Evolutionary conservation across 2,888 invertebrate genomes (phyloP), one percentile per base, ranked within the genome.

Genomic region (Allygus modestus): DNA sequence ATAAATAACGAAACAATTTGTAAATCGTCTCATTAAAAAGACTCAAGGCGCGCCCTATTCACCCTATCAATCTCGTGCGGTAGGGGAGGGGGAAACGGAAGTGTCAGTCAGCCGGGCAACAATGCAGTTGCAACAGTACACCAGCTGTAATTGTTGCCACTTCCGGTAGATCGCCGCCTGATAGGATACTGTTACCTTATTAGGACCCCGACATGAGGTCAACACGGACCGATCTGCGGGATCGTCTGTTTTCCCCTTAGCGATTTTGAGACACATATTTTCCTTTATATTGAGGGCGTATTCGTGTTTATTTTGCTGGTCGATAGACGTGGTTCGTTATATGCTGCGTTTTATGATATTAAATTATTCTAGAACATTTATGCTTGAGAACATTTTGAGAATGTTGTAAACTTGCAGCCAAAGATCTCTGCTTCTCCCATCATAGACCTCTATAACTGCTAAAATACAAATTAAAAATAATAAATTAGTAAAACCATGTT

Each of bases 111-210:
- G 58, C 58, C 23, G 58, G 23, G 58, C 33, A 69, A 69, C 69
- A 69, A 69, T 69, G 69, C 69, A 33, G 69, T 31, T 69, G 69
- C 33, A 69, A 69, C 69, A 69, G 69, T 69, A 69, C 33, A 69
- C 69, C 69, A 69, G 69, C 12, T 69, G 31, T 69, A 69, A 69
- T 69, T 69, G 69, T 69, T 69, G 69, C 69, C 69, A 69, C 69
- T 69, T 69, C 69, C 69, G 31, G 69, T 69, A 69, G 69, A 69
- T 69, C 23, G 58, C 23, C 20, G 69, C n/a, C 9, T 26, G 69
- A 69, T 69, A 69, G 69, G 69, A n/a, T 69, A 5, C 33, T 15
- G 69, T 69, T 69, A 69, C 69, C 69, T 69, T 31, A 69, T 69
- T 69, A 69, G 33, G 15, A 33, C 31, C 26, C 69, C 17, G n/a